A percentile compares a stretch with the other conserved stretches of the same genome.
Conservation (phyloP, 1,140 invertebrate species). For the Drosophila sechellia region DNA sequence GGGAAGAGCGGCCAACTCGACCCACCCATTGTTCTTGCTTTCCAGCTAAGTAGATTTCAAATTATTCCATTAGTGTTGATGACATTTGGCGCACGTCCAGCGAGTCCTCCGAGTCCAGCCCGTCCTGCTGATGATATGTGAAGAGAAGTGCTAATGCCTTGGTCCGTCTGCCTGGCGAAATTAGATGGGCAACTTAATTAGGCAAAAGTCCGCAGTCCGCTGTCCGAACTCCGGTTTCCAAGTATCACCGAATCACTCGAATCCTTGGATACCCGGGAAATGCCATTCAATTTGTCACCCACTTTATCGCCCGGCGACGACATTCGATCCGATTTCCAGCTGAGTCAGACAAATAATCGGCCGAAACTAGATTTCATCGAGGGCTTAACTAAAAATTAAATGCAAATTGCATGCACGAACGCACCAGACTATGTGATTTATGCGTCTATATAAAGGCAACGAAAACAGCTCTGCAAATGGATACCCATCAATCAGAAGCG, state of each 20-base stretch:
- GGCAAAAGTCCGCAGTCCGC: constrained; percentile 4
- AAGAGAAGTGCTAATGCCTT: constrained; percentile 60
- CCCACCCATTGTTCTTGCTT: constrained; percentile 52
- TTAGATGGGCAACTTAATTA: constrained; percentile 55
- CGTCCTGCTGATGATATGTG: constrained; percentile 61
- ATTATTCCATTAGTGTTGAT: constrained; percentile 81
- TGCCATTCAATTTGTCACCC: constrained; percentile 57
- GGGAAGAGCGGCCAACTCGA: constrained; percentile 3
- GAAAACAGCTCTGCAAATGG: constrained; percentile 34
- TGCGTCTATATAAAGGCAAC: constrained; percentile 43
- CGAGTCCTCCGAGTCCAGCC: constrained; percentile 8
- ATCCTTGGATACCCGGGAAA: constrained; percentile 11
- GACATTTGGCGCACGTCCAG: constrained; percentile 60
- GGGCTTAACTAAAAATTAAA: constrained; percentile 61
- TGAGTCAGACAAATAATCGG: constrained; percentile 52
- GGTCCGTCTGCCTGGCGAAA: constrained; percentile 23
- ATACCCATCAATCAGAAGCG: constrained; percentile 33
- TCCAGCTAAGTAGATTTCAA: constrained; percentile 78
- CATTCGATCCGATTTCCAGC: constrained; percentile 39
- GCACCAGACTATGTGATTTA: constrained; percentile 58
- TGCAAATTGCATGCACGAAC: constrained; percentile 73
- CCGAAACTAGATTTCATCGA: constrained; percentile 29
- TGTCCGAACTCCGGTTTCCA: background rate
- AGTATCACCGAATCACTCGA: background rate
- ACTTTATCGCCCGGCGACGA: constrained; percentile 44